Conservation (phyloP, 2,113 vertebrate genomes). For the Willisornis vidua region DNA sequence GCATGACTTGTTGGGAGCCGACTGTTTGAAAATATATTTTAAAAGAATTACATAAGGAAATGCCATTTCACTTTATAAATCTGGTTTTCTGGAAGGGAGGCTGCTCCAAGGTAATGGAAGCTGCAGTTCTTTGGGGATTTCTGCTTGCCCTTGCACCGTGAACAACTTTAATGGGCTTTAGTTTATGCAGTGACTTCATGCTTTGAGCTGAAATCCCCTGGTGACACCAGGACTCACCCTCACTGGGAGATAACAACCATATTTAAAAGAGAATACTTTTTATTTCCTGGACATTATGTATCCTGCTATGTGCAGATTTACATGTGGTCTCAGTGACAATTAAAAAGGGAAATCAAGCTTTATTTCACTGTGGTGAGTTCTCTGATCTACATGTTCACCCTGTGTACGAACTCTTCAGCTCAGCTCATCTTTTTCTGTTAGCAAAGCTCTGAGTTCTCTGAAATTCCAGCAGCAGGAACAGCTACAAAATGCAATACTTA, state of each 20-base stretch:
- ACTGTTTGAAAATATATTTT: neutral
- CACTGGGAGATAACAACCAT: neutral
- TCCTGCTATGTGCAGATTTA: neutral
- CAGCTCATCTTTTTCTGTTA: neutral
- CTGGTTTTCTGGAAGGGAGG: neutral
- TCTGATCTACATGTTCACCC: neutral
- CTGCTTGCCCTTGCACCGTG: neutral
- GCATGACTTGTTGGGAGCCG: neutral
- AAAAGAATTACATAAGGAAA: slow-evolving; percentile 12
- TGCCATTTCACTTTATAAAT: slow-evolving; percentile 15
- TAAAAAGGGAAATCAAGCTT: neutral
- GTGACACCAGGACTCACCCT: neutral
- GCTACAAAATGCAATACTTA: neutral
- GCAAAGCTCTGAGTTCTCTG: neutral
- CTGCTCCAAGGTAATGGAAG: neutral
- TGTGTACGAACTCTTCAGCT: no score
- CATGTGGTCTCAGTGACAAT: neutral
- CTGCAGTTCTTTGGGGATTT: neutral
- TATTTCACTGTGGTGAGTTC: neutral
- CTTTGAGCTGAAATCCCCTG: neutral
- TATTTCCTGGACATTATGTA: neutral
- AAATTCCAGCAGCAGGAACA: neutral
- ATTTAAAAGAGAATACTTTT: neutral
- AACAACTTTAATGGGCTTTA: neutral
- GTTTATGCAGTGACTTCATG: neutral